A percentile compares a stretch with the other conserved stretches of the same genome.
These are phyloP conservation scores for Sylvia borin DNA, from an alignment of 2,797 vertebrate species.

Conservation along the genomic window DNA sequence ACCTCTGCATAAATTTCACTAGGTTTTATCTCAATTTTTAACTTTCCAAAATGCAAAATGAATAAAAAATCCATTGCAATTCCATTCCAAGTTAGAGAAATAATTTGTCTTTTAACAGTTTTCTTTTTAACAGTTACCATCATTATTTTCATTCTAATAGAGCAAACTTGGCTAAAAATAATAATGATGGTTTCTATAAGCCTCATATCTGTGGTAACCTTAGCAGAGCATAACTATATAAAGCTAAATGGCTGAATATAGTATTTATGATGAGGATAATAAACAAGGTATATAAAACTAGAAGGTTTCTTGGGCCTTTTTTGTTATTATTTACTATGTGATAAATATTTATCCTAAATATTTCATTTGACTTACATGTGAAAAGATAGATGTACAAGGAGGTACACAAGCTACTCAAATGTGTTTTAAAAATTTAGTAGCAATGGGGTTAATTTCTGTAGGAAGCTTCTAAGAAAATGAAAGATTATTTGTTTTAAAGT, in stretches of 20 bases:
- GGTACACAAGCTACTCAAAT: not conserved
- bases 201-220: not conserved
- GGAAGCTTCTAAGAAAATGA: not conserved
- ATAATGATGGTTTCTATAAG: not conserved
- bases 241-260: not conserved
- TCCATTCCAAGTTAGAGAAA: not conserved
- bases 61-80: not conserved
- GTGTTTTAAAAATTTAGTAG: not conserved
- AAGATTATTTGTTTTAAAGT: not conserved
- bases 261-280: not conserved
- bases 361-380: not conserved
- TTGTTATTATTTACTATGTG: not conserved
- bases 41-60: not conserved
- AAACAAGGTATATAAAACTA: not conserved
- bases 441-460: not conserved
- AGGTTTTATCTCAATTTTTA: not conserved
- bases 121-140: not conserved
- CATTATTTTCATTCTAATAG: not conserved
- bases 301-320: not conserved
- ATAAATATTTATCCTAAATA: not conserved
- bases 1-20: not conserved
- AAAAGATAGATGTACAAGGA: not conserved
- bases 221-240: not conserved
- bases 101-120: not conserved
- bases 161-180: not conserved